Conservation (phyloP, 2,888 invertebrate species). For the Asteroscopus sphinx region DNA sequence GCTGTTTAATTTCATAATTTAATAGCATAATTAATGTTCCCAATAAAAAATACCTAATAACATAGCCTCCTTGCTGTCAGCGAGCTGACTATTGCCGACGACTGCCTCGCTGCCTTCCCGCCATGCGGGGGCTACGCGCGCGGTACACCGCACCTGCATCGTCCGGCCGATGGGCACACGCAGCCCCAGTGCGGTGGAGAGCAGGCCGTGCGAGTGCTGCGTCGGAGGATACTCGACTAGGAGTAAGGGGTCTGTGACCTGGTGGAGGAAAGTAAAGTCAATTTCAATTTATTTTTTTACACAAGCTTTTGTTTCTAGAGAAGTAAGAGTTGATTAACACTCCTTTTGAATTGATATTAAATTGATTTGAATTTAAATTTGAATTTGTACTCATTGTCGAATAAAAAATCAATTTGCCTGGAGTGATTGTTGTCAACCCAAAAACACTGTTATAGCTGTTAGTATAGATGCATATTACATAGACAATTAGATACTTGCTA, state of each 20-base stretch:
- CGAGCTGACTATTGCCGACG: constrained; percentile 82
- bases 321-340: too few relatives aligned
- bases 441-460: too few relatives aligned
- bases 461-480: too few relatives aligned
- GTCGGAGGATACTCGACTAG: constrained; percentile 82
- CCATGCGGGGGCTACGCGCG: constrained; percentile 84
- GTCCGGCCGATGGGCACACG: constrained; percentile 81
- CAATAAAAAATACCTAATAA: constrained; percentile 79
- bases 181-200: constrained; percentile 82
- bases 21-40: constrained; percentile 61
- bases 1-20: too few relatives aligned
- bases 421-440: too few relatives aligned
- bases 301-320: too few relatives aligned
- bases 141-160: constrained; percentile 85
- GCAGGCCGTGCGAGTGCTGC: constrained; percentile 81
- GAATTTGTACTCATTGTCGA: too few relatives aligned
- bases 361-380: too few relatives aligned
- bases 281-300: too few relatives aligned
- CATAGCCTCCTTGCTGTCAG: constrained; percentile 87
- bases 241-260: constrained; percentile 81
- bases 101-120: constrained; percentile 86
- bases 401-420: too few relatives aligned
- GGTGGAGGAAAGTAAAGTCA: constrained; percentile 11
- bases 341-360: too few relatives aligned
- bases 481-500: too few relatives aligned